Evolutionary conservation across 2,113 vertebrate genomes (phyloP).

Genomic region (Climacteris rufus): DNA sequence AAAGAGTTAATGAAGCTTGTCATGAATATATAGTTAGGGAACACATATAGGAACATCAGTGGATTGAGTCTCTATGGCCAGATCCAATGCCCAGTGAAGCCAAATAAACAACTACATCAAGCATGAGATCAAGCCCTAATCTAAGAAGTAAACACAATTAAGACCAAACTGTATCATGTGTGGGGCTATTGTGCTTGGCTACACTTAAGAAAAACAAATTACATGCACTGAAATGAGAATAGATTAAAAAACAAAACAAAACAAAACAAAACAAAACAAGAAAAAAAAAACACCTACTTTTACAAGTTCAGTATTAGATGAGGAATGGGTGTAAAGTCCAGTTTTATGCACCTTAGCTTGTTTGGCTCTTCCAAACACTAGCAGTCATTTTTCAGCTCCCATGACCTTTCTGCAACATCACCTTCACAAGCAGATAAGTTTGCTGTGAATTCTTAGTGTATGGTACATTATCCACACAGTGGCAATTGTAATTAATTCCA

Average conservation of each 20-base stretch:
- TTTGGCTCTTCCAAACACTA: not conserved
- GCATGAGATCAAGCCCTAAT: not conserved
- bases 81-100: not conserved
- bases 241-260: not conserved
- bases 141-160: not conserved
- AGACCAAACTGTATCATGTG: not conserved
- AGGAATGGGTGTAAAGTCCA: not conserved
- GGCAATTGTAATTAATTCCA: not conserved
- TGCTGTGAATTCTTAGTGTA: not conserved
- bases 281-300: not conserved
- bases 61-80: not conserved
- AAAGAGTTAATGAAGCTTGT: not conserved
- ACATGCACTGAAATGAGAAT: fast-evolving
- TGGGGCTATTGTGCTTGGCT: not conserved
- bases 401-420: not conserved
- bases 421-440: not conserved
- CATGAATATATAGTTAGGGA: not conserved
- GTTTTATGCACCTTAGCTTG: not conserved
- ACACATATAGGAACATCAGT: not conserved
- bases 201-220: not conserved
- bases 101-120: not conserved
- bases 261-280: too few relatives aligned
- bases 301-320: not conserved
- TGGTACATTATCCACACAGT: not conserved
- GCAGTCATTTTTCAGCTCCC: not conserved